Evolutionary conservation across 2,113 vertebrate species (phyloP).

Genomic region (Epinephelus moara): DNA sequence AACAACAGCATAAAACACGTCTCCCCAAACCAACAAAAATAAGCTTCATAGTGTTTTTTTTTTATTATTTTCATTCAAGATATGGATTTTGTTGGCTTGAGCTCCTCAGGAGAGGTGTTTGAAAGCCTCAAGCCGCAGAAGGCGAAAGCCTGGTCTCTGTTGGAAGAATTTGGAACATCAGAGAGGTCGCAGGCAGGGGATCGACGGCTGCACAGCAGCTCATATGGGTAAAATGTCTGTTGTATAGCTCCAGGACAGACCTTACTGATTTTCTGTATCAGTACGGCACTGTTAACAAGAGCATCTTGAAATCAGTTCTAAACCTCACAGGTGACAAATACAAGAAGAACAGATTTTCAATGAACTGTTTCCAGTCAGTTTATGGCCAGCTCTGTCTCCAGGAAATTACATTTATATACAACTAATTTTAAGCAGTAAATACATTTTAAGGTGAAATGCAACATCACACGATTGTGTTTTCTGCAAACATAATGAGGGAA

Average conservation of each 20-base stretch:
- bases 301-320: background rate
- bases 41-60: background rate
- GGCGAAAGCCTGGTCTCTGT: background rate
- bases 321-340: background rate
- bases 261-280: background rate
- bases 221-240: background rate
- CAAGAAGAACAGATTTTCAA: background rate
- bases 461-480: no score
- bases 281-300: background rate
- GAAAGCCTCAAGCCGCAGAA: background rate
- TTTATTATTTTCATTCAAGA: background rate
- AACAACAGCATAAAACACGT: background rate
- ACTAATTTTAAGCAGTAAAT: no score
- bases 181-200: constrained; percentile 6
- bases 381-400: no score
- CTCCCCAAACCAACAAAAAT: background rate
- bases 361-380: no score
- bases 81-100: background rate
- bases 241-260: background rate
- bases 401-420: no score
- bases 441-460: no score
- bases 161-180: constrained; percentile 19
- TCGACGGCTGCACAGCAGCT: constrained; percentile 2
- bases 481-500: no score
- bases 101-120: background rate